These are phyloP conservation scores for Rhopalosiphum maidis DNA, from an alignment of 1,140 invertebrate genomes.

Conservation along the genomic window DNA sequence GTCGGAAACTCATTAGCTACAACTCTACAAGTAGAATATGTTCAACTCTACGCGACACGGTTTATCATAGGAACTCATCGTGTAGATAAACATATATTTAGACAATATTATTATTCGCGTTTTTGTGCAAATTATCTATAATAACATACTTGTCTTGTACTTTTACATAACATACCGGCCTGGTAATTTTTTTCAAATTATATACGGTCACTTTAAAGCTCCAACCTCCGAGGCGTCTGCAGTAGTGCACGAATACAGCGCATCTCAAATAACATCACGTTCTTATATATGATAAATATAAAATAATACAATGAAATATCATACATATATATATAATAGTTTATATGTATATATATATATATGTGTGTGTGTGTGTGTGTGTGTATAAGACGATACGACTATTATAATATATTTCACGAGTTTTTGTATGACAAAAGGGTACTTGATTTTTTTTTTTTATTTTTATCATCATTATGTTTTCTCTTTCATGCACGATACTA, in stretches of 20 bases:
- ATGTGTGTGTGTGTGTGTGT: too few relatives aligned
- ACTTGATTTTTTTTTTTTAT: neutral
- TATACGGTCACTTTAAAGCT: neutral
- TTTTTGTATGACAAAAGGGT: neutral
- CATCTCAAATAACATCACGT: neutral
- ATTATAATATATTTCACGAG: neutral
- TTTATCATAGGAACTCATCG: too few relatives aligned
- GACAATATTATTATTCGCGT: neutral
- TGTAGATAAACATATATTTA: too few relatives aligned
- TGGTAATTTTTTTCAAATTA: neutral
- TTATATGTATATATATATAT: too few relatives aligned
- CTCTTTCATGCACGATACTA: neutral
- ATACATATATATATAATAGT: neutral
- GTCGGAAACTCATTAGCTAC: too few relatives aligned
- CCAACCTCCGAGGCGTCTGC: neutral
- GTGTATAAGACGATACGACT: neutral
- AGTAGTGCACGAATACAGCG: neutral
- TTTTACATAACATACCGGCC: neutral
- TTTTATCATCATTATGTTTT: neutral
- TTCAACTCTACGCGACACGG: too few relatives aligned
- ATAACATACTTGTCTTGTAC: neutral
- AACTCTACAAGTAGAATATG: too few relatives aligned
- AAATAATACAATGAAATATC: neutral
- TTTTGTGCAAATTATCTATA: neutral
- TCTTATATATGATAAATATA: neutral